Evolutionary conservation across 2,797 vertebrate genomes (phyloP), one percentile per base, ranked within the genome.

Genomic region (Anolis apletophallus): DNA sequence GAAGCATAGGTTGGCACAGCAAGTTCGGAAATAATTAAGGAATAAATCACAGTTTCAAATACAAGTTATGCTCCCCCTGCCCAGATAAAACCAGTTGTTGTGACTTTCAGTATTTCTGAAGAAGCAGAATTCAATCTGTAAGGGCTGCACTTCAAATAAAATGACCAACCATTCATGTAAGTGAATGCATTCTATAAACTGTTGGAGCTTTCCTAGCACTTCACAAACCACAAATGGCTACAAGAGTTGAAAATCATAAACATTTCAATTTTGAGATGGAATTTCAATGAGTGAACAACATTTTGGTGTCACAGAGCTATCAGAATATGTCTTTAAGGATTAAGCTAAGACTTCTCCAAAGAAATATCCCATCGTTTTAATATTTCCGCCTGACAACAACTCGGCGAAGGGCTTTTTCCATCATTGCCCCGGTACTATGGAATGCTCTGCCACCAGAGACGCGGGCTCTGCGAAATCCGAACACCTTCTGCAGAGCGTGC

Each of bases 1-100:
- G 50, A 76, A 23, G 17, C 34, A 59, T 29, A 59, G 57, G 46
- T 55, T 76, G 34, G 64, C 64, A 68, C 10, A 54, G 21, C 8
- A 82, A 87, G 7, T 68, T 82, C 50, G 69, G 19, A 68, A 26
- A 3, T n/a, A 16, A 68, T 69, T 76, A 81, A 82, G n/a, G 29
- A 69, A 69, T 69, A 73, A 82, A 36, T 76, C 46, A 68, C 21
- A 81, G n/a, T 55, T 68, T 82, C 57, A 69, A 64, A 50, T 36
- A 52, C 50, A 81, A 69, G 26, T 68, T 81, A 36, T 82, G 61
- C 75, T 76, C 76, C n/a, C 59, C 57, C 19, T 87, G 32, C 16
- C 9, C 52, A 16, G 34, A 81, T n/a, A 32, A 87, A 19, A 40
- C 50, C 3, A 5, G 29, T 13, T 26, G 26, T 32, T 87, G 68